phyloP scores from a whole-genome alignment of 2,113 vertebrate species.

The Rallus limicola region DNA sequence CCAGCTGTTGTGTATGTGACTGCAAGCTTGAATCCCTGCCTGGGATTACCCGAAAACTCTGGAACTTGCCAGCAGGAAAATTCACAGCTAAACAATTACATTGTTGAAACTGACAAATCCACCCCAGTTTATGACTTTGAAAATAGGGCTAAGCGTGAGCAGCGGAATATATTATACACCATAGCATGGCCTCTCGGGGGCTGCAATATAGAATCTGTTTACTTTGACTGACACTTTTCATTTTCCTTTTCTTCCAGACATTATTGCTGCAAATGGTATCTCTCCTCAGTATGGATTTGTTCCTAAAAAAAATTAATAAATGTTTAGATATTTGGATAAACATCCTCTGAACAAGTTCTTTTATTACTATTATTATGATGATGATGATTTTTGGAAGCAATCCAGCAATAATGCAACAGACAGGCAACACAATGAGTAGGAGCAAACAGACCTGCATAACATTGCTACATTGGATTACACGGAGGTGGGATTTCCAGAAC shows the following conservation, averaged over 20 bases:
- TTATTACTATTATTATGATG: slow-evolving; percentile 29
- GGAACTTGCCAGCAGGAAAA: slow-evolving; percentile 54
- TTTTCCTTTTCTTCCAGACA: slow-evolving; percentile 57
- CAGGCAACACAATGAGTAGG: slow-evolving; percentile 5
- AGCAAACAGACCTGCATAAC: slow-evolving; percentile 16
- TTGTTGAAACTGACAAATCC: slow-evolving; percentile 75
- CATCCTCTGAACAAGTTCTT: slow-evolving; percentile 57
- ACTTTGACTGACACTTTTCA: slow-evolving; percentile 62
- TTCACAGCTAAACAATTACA: slow-evolving; percentile 70
- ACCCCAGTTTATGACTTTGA: slow-evolving; percentile 65
- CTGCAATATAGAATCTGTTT: slow-evolving; percentile 43
- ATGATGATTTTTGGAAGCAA: slow-evolving; percentile 54
- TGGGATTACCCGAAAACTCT: slow-evolving; percentile 65
- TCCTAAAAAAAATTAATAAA: slow-evolving; percentile 63
- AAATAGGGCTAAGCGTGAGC: slow-evolving; percentile 64
- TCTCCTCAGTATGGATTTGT: slow-evolving; percentile 51
- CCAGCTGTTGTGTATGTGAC: slow-evolving; percentile 32
- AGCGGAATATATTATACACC: slow-evolving; percentile 46
- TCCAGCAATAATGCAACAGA: slow-evolving; percentile 52
- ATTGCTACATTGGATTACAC: slow-evolving; percentile 36
- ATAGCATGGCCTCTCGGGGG: neutral
- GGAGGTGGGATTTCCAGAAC: slow-evolving; percentile 30
- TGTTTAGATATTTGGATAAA: slow-evolving; percentile 69
- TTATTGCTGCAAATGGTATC: slow-evolving; percentile 59
- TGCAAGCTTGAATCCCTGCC: slow-evolving; percentile 49